These are phyloP conservation scores for Gastrophysa polygoni DNA, from an alignment of 2,888 invertebrate species.

Conservation along the genomic window DNA sequence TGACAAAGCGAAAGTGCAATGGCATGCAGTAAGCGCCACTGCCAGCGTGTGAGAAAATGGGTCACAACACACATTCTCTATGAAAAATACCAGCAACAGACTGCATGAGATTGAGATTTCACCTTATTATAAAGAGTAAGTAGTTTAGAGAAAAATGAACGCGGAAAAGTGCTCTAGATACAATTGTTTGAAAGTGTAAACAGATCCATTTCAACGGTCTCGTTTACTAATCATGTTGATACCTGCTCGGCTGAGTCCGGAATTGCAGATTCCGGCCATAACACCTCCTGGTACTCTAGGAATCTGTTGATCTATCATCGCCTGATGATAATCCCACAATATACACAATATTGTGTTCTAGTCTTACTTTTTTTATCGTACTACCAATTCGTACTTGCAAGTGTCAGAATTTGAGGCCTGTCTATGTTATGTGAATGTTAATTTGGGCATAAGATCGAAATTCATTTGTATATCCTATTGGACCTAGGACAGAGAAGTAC, in stretches of 20 bases:
- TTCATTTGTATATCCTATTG: no score
- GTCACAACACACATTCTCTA: constrained; percentile 51
- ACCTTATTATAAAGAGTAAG: constrained; percentile 40
- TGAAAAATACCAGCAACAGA: constrained; percentile 35
- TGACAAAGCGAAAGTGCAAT: constrained; percentile 41
- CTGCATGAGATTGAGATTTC: constrained; percentile 28
- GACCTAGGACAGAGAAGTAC: no score
- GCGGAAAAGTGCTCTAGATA: constrained; percentile 50
- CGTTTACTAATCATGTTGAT: constrained; percentile 2
- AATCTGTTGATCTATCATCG: no score
- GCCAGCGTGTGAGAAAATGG: constrained; percentile 49
- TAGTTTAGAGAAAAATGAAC: constrained; percentile 46
- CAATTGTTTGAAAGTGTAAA: constrained; percentile 4
- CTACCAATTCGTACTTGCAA: no score
- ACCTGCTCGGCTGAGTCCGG: not conserved
- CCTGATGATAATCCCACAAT: no score
- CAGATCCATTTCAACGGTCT: constrained; percentile 2
- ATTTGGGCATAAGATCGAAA: no score
- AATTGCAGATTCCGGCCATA: no score
- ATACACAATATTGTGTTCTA: no score
- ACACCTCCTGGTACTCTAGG: no score
- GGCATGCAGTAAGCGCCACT: constrained; percentile 38
- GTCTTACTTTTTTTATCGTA: no score
- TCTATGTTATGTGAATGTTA: no score
- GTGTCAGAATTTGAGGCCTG: no score